Percentiles rank a stretch among this genome's conserved stretches.
These are phyloP conservation scores for Ceratoteleas bidentatus DNA, from an alignment of 1,140 invertebrate genomes.

Conservation along the genomic window DNA sequence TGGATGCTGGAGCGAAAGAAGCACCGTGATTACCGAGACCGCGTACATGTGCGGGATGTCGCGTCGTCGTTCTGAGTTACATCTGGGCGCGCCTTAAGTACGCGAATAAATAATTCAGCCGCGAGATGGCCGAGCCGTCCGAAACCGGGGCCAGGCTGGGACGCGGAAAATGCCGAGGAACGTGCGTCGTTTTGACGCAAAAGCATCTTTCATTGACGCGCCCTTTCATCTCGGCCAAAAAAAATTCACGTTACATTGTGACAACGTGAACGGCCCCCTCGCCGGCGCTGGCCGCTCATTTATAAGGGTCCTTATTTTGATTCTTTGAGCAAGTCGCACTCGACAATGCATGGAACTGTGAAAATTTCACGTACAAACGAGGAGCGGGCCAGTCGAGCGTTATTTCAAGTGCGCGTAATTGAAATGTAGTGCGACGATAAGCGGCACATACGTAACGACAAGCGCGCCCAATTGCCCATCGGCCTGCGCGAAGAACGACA, in stretches of 20 bases:
- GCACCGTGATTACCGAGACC: slow-evolving; percentile 72
- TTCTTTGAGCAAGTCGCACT: slow-evolving; percentile 61
- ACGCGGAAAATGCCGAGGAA: slow-evolving; percentile 7
- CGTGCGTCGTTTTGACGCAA: not conserved
- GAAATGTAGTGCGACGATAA: slow-evolving; percentile 66
- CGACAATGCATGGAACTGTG: slow-evolving; percentile 64
- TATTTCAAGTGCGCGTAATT: slow-evolving; percentile 69
- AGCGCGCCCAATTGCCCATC: no score
- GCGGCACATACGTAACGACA: no score
- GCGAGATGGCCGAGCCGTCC: slow-evolving; percentile 65
- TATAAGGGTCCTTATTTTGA: slow-evolving; percentile 53
- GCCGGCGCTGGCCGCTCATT: slow-evolving; percentile 34
- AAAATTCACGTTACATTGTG: slow-evolving; percentile 13
- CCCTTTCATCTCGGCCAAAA: not conserved
- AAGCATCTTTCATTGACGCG: no score
- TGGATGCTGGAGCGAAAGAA: slow-evolving; percentile 69
- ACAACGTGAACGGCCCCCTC: slow-evolving; percentile 30
- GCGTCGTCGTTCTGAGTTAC: slow-evolving; percentile 61
- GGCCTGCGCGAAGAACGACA: no score
- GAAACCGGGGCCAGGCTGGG: slow-evolving; percentile 57
- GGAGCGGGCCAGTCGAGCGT: slow-evolving; percentile 62
- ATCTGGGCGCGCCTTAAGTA: slow-evolving; percentile 69
- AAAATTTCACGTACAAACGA: slow-evolving; percentile 64
- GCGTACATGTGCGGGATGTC: slow-evolving; percentile 60
- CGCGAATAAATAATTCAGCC: slow-evolving; percentile 74